Percentiles rank a stretch among this genome's conserved stretches.
These are phyloP conservation scores for Cyanistes caeruleus DNA, from an alignment of 2,113 vertebrate species.

Conservation along the genomic window DNA sequence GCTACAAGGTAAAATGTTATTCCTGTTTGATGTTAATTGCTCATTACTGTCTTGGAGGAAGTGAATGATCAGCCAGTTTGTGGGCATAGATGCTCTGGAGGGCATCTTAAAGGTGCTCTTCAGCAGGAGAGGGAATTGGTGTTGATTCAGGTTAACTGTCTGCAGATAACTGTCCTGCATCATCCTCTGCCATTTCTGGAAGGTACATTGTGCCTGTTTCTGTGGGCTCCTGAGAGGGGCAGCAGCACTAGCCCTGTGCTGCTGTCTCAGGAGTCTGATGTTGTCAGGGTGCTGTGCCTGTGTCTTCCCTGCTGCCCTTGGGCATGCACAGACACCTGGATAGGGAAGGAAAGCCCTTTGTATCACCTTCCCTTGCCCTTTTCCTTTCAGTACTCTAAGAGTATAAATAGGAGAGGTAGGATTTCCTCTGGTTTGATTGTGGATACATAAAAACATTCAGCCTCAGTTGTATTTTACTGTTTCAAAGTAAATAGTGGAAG, in stretches of 20 bases:
- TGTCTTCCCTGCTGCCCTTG: neutral
- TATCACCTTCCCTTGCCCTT: neutral
- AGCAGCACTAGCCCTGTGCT: neutral
- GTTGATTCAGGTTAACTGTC: neutral
- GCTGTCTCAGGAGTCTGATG: neutral
- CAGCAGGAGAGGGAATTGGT: neutral
- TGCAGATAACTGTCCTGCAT: neutral
- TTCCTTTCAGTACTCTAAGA: neutral
- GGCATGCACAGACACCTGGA: too few species aligned
- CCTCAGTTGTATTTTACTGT: neutral
- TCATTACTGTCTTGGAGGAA: neutral
- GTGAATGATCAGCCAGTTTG: neutral
- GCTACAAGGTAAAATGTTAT: conserved; percentile 87
- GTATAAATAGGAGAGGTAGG: neutral
- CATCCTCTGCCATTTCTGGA: neutral
- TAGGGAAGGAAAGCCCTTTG: neutral
- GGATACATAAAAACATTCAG: neutral
- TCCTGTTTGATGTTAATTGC: neutral
- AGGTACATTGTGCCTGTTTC: neutral
- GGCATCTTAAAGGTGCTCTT: neutral
- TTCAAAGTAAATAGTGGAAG: neutral
- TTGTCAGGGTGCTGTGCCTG: rapidly evolving
- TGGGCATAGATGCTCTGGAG: neutral
- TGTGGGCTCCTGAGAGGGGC: neutral
- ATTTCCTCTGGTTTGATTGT: neutral